Base-by-base conservation (phyloP, 2,113 vertebrate genomes). In the Lepus timidus region DNA sequence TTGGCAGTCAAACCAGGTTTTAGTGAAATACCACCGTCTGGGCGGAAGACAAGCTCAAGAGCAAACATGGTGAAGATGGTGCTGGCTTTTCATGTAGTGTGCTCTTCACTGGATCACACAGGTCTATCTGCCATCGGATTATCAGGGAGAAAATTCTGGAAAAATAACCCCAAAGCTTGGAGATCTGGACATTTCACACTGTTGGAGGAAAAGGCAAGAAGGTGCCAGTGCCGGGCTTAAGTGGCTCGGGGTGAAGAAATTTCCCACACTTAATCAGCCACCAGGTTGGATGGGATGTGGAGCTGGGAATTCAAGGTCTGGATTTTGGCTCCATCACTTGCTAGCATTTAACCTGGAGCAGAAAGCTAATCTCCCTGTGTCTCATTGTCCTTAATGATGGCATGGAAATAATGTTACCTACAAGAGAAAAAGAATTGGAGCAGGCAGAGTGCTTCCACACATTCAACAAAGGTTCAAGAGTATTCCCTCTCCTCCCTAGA, bases 241-340 rank as follows among this genome's bases (percentile, higher is more conserved):
- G 17, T 1, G 11, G 13, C 39, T 55, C 16, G 2, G n/a, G 71
- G 71, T 4, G 39, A 84, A 52, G 25, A 33, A 20, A 12, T 44
- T 44, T 51, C 62, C 31, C 8, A 23, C 58, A 70, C 61, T 16
- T 55, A 2, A 44, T 70, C 0, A 17, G 84, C 52, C 76, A 68
- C 27, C 49, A 75, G 0, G 2, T 16, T 20, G 1, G 31, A 44
- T 25, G n/a, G 49, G 5, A n/a, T 0, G 16, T 13, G 22, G n/a
- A 62, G 55, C 39, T 19, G 16, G 78, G 44, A 51, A 51, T 14
- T n/a, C 70, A 1, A 44, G 25, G 52, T 33, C 39, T 33, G 70
- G 20, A 14, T 71, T 51, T 52, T 2, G 0, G 13, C 20, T 83
- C n/a, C 22, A 23, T n/a, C 84, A 44, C 71, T 33, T 17, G n/a